A percentile compares a stretch with the other conserved stretches of the same genome.
Evolutionary conservation across 2,113 vertebrate species (phyloP).

Genomic region (Pachycephala philippinensis): DNA sequence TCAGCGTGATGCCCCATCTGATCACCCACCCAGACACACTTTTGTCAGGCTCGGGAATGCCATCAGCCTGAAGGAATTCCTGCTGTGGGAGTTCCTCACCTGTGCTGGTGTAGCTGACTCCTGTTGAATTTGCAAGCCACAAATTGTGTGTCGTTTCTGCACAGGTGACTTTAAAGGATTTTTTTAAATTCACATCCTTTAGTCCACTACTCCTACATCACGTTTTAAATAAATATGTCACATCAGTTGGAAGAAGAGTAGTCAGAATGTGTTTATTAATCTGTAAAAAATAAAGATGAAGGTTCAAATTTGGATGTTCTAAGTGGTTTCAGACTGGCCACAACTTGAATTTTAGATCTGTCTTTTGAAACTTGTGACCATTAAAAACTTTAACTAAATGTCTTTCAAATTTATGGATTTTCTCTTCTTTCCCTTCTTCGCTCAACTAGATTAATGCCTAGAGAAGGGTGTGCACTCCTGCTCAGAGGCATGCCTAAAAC

Average conservation of each 20-base stretch:
- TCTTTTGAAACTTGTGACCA: background rate
- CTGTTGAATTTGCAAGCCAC: constrained; percentile 48
- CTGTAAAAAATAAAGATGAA: background rate
- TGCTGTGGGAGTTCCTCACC: background rate
- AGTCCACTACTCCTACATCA: background rate
- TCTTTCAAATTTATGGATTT: background rate
- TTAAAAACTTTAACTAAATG: background rate
- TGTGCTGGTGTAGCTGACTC: background rate
- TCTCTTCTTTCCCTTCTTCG: background rate
- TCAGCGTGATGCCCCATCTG: background rate
- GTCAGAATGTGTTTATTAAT: constrained; percentile 19
- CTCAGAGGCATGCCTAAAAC: background rate
- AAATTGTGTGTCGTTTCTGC: constrained; percentile 33
- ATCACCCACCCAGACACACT: background rate
- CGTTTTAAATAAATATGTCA: constrained; percentile 4
- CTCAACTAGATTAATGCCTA: background rate
- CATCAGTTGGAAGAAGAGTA: constrained; percentile 59
- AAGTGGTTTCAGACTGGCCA: background rate
- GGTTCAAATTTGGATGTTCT: background rate
- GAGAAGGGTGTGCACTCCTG: background rate
- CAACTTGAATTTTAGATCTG: background rate
- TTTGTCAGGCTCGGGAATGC: background rate
- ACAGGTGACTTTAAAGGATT: constrained; percentile 8
- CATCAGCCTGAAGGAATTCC: background rate
- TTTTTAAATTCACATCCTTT: constrained; percentile 49